Percentiles rank a stretch among this genome's conserved stretches.
Conservation (phyloP, 1,140 invertebrate genomes). For the Eubasilissa regina region DNA sequence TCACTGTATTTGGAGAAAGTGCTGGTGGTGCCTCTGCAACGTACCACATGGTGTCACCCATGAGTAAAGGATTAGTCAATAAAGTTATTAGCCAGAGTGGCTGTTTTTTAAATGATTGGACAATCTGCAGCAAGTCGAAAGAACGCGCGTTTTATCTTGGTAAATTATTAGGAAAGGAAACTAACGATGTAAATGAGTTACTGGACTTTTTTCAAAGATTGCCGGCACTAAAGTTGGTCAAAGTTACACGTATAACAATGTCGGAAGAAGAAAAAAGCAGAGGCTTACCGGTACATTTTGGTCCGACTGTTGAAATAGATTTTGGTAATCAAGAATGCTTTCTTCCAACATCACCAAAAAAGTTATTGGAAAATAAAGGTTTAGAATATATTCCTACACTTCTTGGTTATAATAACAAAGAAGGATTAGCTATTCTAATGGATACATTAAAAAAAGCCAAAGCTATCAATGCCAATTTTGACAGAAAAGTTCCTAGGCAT, state of each 20-base stretch:
- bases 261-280: constrained; percentile 63
- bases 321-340: constrained; percentile 64
- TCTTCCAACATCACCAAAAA: constrained; percentile 64
- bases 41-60: constrained; percentile 70
- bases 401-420: constrained; percentile 75
- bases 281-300: constrained; percentile 68
- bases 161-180: constrained; percentile 68
- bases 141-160: constrained; percentile 65
- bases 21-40: constrained; percentile 72
- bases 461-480: constrained; percentile 63
- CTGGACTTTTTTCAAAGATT: constrained; percentile 69
- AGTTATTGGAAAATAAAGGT: constrained; percentile 64
- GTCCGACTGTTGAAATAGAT: constrained; percentile 68
- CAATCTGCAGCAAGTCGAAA: constrained; percentile 61
- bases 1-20: constrained; percentile 72
- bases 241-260: constrained; percentile 62
- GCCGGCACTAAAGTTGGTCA: constrained; percentile 65
- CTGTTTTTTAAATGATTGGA: constrained; percentile 67
- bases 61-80: constrained; percentile 73
- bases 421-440: constrained; percentile 71
- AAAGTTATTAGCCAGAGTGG: constrained; percentile 76
- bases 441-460: constrained; percentile 62
- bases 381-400: constrained; percentile 75
- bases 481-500: constrained; percentile 65
- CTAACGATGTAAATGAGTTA: constrained; percentile 65